Evolutionary conservation across 2,888 invertebrate genomes (phyloP).

Genomic region (Drosophila paranaensis): DNA sequence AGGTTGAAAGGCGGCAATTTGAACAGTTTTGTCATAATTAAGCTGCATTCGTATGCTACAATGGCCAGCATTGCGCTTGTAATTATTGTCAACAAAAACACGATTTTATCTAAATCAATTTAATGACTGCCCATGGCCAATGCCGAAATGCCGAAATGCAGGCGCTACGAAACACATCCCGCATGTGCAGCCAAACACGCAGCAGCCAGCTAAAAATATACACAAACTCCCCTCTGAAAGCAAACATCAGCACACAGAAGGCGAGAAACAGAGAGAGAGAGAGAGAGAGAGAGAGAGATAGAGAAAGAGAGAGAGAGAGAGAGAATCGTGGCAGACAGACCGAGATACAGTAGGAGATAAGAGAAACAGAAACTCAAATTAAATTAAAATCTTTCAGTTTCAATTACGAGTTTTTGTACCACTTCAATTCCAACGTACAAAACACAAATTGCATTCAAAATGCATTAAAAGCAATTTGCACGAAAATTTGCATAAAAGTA

Average conservation of each 20-base stretch:
- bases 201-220: slow-evolving; percentile 58
- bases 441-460: slow-evolving; percentile 82
- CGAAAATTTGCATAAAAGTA: slow-evolving; percentile 78
- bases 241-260: slow-evolving; percentile 18
- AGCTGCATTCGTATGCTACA: slow-evolving; percentile 37
- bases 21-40: slow-evolving; percentile 52
- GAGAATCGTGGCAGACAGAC: slow-evolving; percentile 14
- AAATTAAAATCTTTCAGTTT: slow-evolving; percentile 81
- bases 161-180: slow-evolving; percentile 54
- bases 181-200: slow-evolving; percentile 48
- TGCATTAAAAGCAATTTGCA: slow-evolving; percentile 82
- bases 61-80: slow-evolving; percentile 40
- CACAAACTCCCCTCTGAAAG: slow-evolving; percentile 17
- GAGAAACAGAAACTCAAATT: slow-evolving; percentile 78
- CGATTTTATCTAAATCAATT: slow-evolving; percentile 77
- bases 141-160: slow-evolving; percentile 41
- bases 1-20: slow-evolving; percentile 34
- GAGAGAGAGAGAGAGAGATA: neutral
- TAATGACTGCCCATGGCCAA: slow-evolving; percentile 59
- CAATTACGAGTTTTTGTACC: slow-evolving; percentile 80
- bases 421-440: slow-evolving; percentile 79
- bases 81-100: slow-evolving; percentile 64
- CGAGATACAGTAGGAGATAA: slow-evolving; percentile 59
- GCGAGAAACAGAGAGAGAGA: neutral
- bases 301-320: neutral